Base-by-base conservation (phyloP, 2,797 vertebrate species). In the Lagorchestes hirsutus region DNA sequence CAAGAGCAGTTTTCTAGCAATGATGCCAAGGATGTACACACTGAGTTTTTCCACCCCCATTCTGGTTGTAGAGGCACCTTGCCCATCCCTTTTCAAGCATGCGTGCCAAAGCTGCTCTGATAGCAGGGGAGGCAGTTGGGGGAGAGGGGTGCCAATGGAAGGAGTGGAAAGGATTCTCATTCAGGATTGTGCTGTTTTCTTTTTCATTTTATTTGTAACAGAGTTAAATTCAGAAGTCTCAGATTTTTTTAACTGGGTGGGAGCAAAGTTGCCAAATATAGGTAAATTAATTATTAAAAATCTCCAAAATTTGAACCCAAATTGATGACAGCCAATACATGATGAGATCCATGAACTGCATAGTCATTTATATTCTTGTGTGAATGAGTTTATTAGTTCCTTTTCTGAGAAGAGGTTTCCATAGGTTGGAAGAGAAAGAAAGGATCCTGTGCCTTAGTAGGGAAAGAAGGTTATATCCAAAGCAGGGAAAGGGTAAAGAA, bases 341-440 rank as follows among this genome's bases (percentile, higher is more conserved):
- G 40, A 46, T 40, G 8, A 5, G 34, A 67, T 67, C 34, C 14
- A 18, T 74, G 16, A 34, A 9, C 40, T 82, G 11, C 4, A 8
- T 50, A 50, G 74, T 57, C 8, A 67, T 91, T 96, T 67, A 91
- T 3, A 82, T 13, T 24, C 93, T 67, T 59, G 29, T 67, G 29
- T 59, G 90, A 93, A 90, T 87, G 74, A 90, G 0, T 87, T 46
- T 56, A 55, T 74, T 40, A 91, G 22, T 55, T 54, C 82, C 1
- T 92, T 95, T 96, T 91, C 94, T 94, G 40, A 59, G 55, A 50
- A 59, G 56, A 57, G 54, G 54, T 1, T 92, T 74, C 27, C 90
- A 55, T 29, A 93, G 56, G 1, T 14, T 52, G 0, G 27, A 8
- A n/a, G 27, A 94, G 40, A 4, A 59, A n/a, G 13, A 82, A 46